Conservation (phyloP, 2,888 invertebrate genomes). For the Phalangium opilio region DNA sequence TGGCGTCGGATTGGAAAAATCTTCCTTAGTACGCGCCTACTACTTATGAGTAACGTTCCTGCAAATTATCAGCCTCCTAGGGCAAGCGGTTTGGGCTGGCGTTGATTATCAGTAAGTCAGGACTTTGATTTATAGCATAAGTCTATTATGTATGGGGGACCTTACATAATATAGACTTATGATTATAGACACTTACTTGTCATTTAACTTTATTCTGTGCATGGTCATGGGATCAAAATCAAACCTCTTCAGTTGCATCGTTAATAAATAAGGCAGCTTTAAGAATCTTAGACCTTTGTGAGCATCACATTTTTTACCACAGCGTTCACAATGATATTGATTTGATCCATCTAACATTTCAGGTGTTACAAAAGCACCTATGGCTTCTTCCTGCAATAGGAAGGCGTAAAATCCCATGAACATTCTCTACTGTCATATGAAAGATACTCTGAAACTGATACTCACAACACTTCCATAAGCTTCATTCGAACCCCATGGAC, state of each 20-base stretch:
- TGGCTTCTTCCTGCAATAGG: slow-evolving; percentile 51
- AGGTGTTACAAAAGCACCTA: slow-evolving; percentile 65
- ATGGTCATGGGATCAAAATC: slow-evolving; percentile 73
- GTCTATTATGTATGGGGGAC: not conserved
- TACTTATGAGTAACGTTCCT: too few relatives aligned
- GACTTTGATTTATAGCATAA: not conserved
- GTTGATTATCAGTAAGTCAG: too few relatives aligned
- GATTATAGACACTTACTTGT: slow-evolving; percentile 44
- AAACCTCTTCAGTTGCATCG: slow-evolving; percentile 72
- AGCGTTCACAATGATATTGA: slow-evolving; percentile 73
- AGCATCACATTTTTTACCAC: slow-evolving; percentile 70
- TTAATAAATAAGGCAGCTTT: slow-evolving; percentile 69
- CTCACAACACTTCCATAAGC: slow-evolving; percentile 60
- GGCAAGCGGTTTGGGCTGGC: too few relatives aligned
- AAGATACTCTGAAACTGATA: slow-evolving; percentile 12
- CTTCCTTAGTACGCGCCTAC: too few relatives aligned
- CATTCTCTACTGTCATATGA: too few relatives aligned
- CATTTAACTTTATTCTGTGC: slow-evolving; percentile 71
- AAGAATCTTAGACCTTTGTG: slow-evolving; percentile 77
- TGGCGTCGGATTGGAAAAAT: too few relatives aligned
- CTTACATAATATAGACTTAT: too few relatives aligned
- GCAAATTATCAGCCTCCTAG: too few relatives aligned
- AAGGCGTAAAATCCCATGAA: not conserved
- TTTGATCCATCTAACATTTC: slow-evolving; percentile 68
- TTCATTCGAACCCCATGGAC: slow-evolving; percentile 58